Evolutionary conservation across 2,113 vertebrate genomes (phyloP).

Genomic region (Tautogolabrus adspersus): DNA sequence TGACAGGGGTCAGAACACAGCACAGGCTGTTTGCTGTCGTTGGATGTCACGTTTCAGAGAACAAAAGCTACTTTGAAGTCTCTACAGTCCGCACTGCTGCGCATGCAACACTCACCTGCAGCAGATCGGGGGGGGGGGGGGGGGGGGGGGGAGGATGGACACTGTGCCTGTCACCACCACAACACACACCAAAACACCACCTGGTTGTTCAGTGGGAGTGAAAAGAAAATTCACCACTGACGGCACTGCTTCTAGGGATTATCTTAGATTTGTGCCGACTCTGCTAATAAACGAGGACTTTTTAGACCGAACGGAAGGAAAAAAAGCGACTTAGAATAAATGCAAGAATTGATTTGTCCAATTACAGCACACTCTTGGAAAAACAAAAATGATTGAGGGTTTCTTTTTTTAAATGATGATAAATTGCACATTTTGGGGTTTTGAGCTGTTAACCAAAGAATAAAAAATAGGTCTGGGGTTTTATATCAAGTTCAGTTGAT

Average conservation of each 20-base stretch:
- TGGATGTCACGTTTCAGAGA: conserved; percentile 22
- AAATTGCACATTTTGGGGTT: too few relatives aligned
- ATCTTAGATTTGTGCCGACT: conserved; percentile 40
- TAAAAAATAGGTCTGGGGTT: too few relatives aligned
- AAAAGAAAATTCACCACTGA: conserved; percentile 47
- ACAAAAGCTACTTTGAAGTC: conserved; percentile 64
- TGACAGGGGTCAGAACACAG: conserved; percentile 7
- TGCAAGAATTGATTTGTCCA: too few relatives aligned
- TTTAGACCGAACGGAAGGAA: background rate
- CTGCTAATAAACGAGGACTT: conserved; percentile 8
- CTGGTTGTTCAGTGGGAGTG: conserved; percentile 17
- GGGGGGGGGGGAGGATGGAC: background rate
- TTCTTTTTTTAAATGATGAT: too few relatives aligned
- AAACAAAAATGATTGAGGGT: too few relatives aligned
- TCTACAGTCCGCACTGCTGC: conserved; percentile 17
- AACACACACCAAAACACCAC: conserved; percentile 37
- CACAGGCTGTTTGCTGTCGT: background rate
- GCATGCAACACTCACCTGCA: conserved; percentile 40
- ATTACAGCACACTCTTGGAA: too few relatives aligned
- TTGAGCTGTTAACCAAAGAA: too few relatives aligned
- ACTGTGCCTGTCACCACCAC: conserved; percentile 21
- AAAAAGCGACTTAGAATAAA: background rate
- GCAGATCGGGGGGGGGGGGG: too few relatives aligned
- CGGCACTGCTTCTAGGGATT: conserved; percentile 46
- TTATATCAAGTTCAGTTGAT: too few relatives aligned